phyloP scores from a whole-genome alignment of 2,888 invertebrate species.

The Epistrophe eligans region DNA sequence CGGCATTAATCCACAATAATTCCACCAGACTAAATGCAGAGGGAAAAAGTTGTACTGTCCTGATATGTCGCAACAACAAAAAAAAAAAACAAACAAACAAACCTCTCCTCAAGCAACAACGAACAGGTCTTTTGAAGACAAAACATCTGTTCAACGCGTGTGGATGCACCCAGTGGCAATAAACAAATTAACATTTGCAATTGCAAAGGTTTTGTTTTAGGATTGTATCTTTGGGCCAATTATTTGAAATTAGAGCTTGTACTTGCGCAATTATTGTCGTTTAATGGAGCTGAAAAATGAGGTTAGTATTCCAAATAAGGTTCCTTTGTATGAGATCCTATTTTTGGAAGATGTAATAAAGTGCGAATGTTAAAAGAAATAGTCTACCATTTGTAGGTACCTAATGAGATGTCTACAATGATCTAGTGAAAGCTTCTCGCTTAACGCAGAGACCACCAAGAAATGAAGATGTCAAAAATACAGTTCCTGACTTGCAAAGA shows the following conservation, averaged over 20 bases:
- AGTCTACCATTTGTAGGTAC: no score
- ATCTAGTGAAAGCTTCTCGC: neutral
- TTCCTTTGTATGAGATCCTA: slow-evolving; percentile 18
- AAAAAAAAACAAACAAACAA: slow-evolving; percentile 7
- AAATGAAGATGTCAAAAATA: neutral
- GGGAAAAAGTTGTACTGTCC: slow-evolving; percentile 69
- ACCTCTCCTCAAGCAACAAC: slow-evolving; percentile 34
- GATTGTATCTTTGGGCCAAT: slow-evolving; percentile 53
- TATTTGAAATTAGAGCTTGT: slow-evolving; percentile 70
- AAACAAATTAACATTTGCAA: slow-evolving; percentile 75
- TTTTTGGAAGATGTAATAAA: slow-evolving; percentile 29
- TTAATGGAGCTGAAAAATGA: slow-evolving; percentile 45
- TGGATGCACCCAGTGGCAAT: slow-evolving; percentile 69
- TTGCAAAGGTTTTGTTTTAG: slow-evolving; percentile 51
- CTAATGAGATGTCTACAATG: neutral
- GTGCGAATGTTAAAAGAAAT: neutral
- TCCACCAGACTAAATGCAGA: slow-evolving; percentile 58
- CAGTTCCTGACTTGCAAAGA: neutral
- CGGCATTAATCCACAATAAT: slow-evolving; percentile 64
- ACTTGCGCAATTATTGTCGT: slow-evolving; percentile 54
- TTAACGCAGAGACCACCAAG: neutral
- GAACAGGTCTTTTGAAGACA: slow-evolving; percentile 58
- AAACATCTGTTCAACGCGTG: slow-evolving; percentile 67
- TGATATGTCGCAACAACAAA: slow-evolving; percentile 71
- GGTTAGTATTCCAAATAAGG: slow-evolving; percentile 38